These are phyloP conservation scores for Chiroxiphia lanceolata DNA, from an alignment of 2,797 vertebrate species.

Conservation along the genomic window DNA sequence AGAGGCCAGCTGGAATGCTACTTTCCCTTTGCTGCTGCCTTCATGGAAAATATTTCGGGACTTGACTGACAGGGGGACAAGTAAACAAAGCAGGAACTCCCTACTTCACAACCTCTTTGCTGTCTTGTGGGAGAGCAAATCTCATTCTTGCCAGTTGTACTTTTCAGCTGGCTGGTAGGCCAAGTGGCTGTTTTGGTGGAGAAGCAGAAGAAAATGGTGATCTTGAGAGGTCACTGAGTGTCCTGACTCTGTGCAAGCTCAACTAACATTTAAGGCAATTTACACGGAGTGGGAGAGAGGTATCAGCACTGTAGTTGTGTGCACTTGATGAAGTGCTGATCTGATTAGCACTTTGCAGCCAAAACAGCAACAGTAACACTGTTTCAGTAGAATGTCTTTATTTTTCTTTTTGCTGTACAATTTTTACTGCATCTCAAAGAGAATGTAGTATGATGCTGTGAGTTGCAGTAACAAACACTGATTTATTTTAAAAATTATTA, in stretches of 20 bases:
- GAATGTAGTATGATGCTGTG: not conserved
- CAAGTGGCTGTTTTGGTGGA: not conserved
- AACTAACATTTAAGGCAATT: not conserved
- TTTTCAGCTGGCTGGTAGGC: not conserved
- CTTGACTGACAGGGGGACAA: not conserved
- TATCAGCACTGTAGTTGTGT: not conserved
- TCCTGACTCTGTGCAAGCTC: not conserved
- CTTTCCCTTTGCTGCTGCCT: not conserved
- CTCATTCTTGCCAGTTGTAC: not conserved
- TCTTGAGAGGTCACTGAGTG: not conserved
- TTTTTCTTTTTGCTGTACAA: not conserved
- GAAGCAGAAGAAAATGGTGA: not conserved
- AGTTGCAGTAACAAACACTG: not conserved
- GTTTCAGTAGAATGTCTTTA: not conserved
- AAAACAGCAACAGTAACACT: not conserved
- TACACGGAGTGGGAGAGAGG: not conserved
- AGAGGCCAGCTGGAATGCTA: not conserved
- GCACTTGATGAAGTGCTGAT: not conserved
- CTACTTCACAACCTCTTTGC: not conserved
- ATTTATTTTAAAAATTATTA: not conserved
- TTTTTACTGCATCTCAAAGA: not conserved
- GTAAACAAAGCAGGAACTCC: not conserved
- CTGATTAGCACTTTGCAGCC: not conserved
- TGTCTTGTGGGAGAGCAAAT: not conserved
- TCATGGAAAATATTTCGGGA: not conserved